phyloP scores from a whole-genome alignment of 2,888 invertebrate genomes.

The Idaea aversata region DNA sequence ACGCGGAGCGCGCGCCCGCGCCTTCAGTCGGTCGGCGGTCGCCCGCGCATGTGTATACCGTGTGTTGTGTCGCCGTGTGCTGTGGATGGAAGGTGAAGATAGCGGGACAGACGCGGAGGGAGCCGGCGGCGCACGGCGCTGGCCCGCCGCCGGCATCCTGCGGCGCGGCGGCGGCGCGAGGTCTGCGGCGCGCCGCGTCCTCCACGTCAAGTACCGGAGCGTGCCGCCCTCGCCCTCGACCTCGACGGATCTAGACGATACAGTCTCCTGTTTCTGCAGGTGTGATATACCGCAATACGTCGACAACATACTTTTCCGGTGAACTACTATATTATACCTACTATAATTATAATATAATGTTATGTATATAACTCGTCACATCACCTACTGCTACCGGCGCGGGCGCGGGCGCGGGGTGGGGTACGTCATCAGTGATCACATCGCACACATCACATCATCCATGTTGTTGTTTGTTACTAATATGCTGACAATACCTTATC shows the following conservation, averaged over 20 bases:
- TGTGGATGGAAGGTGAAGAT: slow-evolving; percentile 18
- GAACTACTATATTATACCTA: slow-evolving; percentile 13
- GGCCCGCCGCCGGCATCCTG: slow-evolving; percentile 57
- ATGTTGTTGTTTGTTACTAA: not conserved
- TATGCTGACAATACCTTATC: not conserved
- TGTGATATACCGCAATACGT: slow-evolving; percentile 52
- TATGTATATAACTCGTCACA: not conserved
- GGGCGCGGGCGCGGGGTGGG: slow-evolving; percentile 27
- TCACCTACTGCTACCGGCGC: slow-evolving; percentile 20
- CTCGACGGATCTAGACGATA: slow-evolving; percentile 84
- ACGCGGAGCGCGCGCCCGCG: slow-evolving; percentile 24
- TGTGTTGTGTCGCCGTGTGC: slow-evolving; percentile 12
- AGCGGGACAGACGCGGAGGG: slow-evolving; percentile 33
- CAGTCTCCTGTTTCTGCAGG: slow-evolving; percentile 91
- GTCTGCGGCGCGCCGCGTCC: slow-evolving; percentile 53
- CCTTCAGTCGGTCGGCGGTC: slow-evolving; percentile 42
- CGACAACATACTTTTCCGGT: slow-evolving; percentile 3
- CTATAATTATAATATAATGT: not conserved
- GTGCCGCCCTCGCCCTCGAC: slow-evolving; percentile 49
- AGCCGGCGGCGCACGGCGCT: slow-evolving; percentile 32
- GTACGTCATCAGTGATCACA: not conserved
- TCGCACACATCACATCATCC: not conserved
- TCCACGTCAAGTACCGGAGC: slow-evolving; percentile 68
- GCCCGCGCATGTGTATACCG: slow-evolving; percentile 37
- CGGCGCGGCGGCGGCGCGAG: slow-evolving; percentile 59